Evolutionary conservation across 2,113 vertebrate species (phyloP), one percentile per base, ranked within the genome.

Genomic region (Enhydra lutris): DNA sequence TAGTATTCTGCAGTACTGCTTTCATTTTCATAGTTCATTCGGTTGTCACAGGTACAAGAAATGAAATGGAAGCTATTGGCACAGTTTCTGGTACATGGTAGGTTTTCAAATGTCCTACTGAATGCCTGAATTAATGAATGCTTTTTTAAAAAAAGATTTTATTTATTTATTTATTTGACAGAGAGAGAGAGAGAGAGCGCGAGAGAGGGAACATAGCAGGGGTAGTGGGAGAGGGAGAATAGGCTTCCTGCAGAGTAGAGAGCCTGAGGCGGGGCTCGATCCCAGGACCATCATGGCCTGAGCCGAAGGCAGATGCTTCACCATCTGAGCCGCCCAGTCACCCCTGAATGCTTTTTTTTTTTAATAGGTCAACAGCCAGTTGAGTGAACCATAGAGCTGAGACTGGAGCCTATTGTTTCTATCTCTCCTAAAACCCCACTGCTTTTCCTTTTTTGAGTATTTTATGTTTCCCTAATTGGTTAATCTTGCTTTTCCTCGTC

Each of bases 21-120:
- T 78, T 39, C 67, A 86, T 94, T 94, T 93, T 31, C n/a, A 69
- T 82, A 83, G 76, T 90, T 97, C 3, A 39, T 97, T 94, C 93
- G 18, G 24, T 95, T 20, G 63, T 95, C 39, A 82, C 18, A 85
- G 65, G 74, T 20, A 76, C n/a, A 86, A 59, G 6, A 94, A 67
- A 95, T 29, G 83, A 83, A 86, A 39, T 91, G 69, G 50, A 89
- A 79, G 61, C 15, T 71, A 39, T 52, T 74, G 31, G 18, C 65
- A 84, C 15, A 50, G 4, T 55, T 24, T 29, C 76, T 96, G 50
- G 69, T 79, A 79, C 34, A 79, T 79, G 84, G 57, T 78, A 88
- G 12, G 24, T 76, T 82, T 15, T 92, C 52, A 73, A 2, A 57
- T 88, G 4, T 94, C 55, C 39, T 79, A 20, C n/a, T 31, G 45